Conservation (phyloP, 2,888 invertebrate species). For the Sycophila texana region DNA sequence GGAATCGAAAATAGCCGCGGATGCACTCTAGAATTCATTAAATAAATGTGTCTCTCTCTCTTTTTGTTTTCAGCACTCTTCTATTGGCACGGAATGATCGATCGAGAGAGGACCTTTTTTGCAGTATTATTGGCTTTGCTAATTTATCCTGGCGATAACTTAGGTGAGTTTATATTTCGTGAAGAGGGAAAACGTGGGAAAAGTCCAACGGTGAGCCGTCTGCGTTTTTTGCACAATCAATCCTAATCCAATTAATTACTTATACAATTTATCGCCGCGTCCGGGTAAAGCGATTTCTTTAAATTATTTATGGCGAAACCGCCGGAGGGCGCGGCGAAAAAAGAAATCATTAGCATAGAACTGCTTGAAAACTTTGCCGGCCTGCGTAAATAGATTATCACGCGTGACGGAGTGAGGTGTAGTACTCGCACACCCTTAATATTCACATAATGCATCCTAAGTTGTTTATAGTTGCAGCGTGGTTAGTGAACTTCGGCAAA, state of each 20-base stretch:
- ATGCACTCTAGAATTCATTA: neutral
- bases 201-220: neutral
- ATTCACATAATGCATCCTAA: constrained; percentile 15
- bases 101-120: constrained; percentile 69
- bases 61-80: constrained; percentile 43
- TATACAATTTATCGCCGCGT: too few species aligned
- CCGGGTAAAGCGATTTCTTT: too few species aligned
- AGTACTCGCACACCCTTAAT: neutral
- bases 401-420: neutral
- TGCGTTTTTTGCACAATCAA: neutral
- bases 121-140: constrained; percentile 70
- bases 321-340: too few species aligned
- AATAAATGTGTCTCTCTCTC: neutral
- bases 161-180: constrained; percentile 66
- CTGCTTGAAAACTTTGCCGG: neutral
- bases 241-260: too few species aligned
- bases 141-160: constrained; percentile 72
- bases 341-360: too few species aligned
- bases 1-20: neutral
- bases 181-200: neutral
- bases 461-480: constrained; percentile 34
- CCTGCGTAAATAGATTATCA: neutral
- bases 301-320: too few species aligned
- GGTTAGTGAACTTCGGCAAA: constrained; percentile 27
- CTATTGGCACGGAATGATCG: constrained; percentile 69